Percentiles rank a stretch among this genome's conserved stretches.
Evolutionary conservation across 1,140 invertebrate genomes (phyloP).

Genomic region (Cephus cinctus): DNA sequence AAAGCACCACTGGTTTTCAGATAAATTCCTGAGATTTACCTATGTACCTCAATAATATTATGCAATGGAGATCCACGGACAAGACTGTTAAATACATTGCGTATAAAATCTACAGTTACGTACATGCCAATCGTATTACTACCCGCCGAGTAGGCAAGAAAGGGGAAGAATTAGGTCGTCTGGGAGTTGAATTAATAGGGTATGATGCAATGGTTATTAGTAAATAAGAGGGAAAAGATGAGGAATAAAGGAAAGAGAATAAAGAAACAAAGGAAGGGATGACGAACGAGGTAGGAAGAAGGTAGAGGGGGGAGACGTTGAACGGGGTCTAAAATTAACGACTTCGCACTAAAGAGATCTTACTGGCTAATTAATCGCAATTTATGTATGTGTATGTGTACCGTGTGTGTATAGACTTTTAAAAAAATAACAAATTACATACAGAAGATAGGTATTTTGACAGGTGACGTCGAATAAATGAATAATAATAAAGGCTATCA

Average conservation of each 20-base stretch:
- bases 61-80: conserved; percentile 10
- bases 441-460: conserved; percentile 36
- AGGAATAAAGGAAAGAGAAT: too few relatives aligned
- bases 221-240: too few relatives aligned
- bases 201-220: too few relatives aligned
- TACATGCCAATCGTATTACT: conserved; percentile 5
- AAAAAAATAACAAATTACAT: conserved; percentile 58
- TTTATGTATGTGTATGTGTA: too few relatives aligned
- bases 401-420: conserved; percentile 56
- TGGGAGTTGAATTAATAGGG: too few relatives aligned
- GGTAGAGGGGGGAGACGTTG: neutral
- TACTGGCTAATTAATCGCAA: conserved; percentile 40
- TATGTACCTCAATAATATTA: conserved; percentile 10
- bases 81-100: neutral
- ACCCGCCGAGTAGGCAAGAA: too few relatives aligned
- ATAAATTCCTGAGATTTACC: neutral
- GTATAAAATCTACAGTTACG: neutral
- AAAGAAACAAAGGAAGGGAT: too few relatives aligned
- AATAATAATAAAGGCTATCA: conserved; percentile 38
- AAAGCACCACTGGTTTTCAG: conserved; percentile 1
- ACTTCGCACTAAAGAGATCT: conserved; percentile 23
- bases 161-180: too few relatives aligned
- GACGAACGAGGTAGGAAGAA: too few relatives aligned
- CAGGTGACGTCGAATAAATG: conserved; percentile 33
- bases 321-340: conserved; percentile 13